These are phyloP conservation scores for Scalopus aquaticus DNA, from an alignment of 2,113 vertebrate genomes.

Conservation along the genomic window DNA sequence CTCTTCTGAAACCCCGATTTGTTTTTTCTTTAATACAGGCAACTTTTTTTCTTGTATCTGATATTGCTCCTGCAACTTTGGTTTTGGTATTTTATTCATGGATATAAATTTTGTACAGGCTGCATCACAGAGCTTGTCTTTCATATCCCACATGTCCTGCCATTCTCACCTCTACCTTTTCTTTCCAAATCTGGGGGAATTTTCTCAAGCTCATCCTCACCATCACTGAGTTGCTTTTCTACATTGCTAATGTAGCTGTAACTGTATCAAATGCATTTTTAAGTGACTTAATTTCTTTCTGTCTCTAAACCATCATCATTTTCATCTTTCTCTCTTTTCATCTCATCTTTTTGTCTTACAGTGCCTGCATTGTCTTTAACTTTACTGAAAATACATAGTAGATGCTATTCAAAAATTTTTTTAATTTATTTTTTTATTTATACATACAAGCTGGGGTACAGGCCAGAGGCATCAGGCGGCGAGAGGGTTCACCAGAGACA, in stretches of 20 bases:
- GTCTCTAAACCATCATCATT: background rate
- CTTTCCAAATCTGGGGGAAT: background rate
- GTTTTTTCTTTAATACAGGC: constrained; percentile 4
- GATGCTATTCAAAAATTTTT: no score
- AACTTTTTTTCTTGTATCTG: background rate
- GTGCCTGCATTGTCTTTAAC: constrained; percentile 27
- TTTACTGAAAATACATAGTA: constrained; percentile 13
- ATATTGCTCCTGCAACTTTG: background rate
- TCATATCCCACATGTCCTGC: fast-evolving
- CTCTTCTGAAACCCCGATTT: constrained; percentile 20
- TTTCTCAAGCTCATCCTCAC: background rate
- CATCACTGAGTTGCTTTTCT: background rate
- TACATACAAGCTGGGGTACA: no score
- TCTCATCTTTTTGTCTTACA: background rate
- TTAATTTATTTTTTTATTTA: no score
- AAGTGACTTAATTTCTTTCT: constrained; percentile 11
- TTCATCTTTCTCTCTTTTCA: background rate
- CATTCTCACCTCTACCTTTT: background rate
- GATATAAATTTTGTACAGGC: background rate
- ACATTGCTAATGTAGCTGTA: background rate
- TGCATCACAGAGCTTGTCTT: fast-evolving
- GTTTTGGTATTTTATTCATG: background rate
- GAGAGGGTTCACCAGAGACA: no score
- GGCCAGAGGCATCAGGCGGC: no score
- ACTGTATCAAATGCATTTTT: background rate